Evolutionary conservation across 2,113 vertebrate species (phyloP), one percentile per base, ranked within the genome.

Genomic region (Microtus ochrogaster): DNA sequence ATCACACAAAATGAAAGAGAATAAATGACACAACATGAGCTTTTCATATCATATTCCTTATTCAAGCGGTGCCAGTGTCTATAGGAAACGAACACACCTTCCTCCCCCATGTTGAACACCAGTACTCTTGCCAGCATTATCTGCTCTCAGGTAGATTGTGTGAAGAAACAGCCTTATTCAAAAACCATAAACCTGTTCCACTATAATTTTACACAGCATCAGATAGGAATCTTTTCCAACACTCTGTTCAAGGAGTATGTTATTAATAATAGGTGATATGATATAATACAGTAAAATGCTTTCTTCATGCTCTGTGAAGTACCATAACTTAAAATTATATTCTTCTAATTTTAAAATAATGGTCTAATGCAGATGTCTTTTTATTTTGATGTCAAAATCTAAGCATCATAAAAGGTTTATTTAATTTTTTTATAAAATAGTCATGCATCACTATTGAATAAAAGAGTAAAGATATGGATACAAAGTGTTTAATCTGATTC

Each of bases 1-100:
- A 90, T 68, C 72, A 90, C n/a, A 79, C 58, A 93, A 94, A 97
- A 93, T 95, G 85, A 96, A 94, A 91, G 92, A 77, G 91, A 86
- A 92, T 74, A 55, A 55, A 72, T 72, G 66, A 21, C 30, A 49
- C 78, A 36, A 83, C 7, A 83, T 14, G 79, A 79, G 74, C 3
- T 89, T 94, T 82, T 97, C 41, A 77, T 90, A 44, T 91, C 74
- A 96, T 94, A 96, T 89, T 88, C 49, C 47, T 94, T 93, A 19
- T 87, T 92, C 83, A 96, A 96, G 28, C 72, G 72, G 7, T 44
- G 89, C 36, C 65, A 86, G 26, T 94, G 96, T 96, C 47, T 72
- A 90, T 21, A 65, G 4, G 21, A 47, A 79, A 93, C 49, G 93
- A 88, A 19, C 7, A 66, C 7, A 77, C 70, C 39, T 74, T 70